Percentiles rank a stretch among this genome's conserved stretches.
These are phyloP conservation scores for Cryptus armator DNA, from an alignment of 2,888 invertebrate species.

Conservation along the genomic window DNA sequence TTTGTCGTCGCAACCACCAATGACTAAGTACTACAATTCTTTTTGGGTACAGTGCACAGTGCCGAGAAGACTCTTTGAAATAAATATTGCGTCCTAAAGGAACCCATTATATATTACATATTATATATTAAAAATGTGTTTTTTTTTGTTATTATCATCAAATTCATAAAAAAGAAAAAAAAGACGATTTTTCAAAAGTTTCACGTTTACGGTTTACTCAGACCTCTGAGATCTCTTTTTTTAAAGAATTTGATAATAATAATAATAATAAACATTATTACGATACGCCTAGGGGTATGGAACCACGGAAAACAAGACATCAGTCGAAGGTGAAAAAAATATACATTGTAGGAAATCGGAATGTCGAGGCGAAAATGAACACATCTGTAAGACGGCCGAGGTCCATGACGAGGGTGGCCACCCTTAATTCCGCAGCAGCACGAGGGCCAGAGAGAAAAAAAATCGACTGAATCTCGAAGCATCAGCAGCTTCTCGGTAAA, in stretches of 20 bases:
- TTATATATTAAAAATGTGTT: background rate
- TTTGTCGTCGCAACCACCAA: constrained; percentile 34
- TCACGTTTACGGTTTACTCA: too few relatives aligned
- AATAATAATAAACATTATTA: too few relatives aligned
- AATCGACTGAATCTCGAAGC: constrained; percentile 43
- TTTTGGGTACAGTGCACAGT: background rate
- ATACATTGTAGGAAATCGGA: constrained; percentile 25
- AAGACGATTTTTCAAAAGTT: too few relatives aligned
- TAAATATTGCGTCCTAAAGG: background rate
- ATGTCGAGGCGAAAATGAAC: constrained; percentile 74
- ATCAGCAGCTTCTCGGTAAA: constrained; percentile 44
- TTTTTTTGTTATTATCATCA: background rate
- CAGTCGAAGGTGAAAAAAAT: background rate
- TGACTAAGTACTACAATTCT: constrained; percentile 1
- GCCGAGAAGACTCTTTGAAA: background rate
- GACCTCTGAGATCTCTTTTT: too few relatives aligned
- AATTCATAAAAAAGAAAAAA: too few relatives aligned
- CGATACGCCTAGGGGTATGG: too few relatives aligned
- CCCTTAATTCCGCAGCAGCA: constrained; percentile 68
- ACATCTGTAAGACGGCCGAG: constrained; percentile 67
- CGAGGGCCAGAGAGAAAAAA: constrained; percentile 47
- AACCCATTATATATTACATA: background rate
- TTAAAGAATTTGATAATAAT: too few relatives aligned
- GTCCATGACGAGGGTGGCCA: constrained; percentile 74
- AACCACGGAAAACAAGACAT: constrained; percentile 20